A percentile compares a stretch with the other conserved stretches of the same genome.
Conservation (phyloP, 2,888 invertebrate genomes). For the Brachypterus glaber region DNA sequence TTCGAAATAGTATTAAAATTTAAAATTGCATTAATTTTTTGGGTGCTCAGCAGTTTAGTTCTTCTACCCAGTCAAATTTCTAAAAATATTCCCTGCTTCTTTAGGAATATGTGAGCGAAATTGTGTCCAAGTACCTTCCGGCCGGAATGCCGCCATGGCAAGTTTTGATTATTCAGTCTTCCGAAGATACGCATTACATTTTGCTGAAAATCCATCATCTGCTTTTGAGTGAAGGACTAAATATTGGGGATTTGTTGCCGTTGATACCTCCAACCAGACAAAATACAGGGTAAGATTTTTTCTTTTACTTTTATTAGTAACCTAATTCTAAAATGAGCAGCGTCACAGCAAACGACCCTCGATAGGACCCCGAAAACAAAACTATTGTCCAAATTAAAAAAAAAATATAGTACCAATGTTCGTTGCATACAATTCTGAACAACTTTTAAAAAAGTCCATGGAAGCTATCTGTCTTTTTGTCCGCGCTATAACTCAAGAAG, state of each 20-base stretch:
- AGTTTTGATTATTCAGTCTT: conserved; percentile 59
- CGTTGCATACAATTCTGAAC: too few species aligned
- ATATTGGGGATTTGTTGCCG: conserved; percentile 65
- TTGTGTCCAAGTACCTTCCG: conserved; percentile 67
- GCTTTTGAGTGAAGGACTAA: conserved; percentile 61
- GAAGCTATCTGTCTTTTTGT: too few species aligned
- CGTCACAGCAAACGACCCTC: too few species aligned
- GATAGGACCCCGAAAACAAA: too few species aligned
- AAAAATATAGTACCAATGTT: too few species aligned
- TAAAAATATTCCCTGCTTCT: conserved; percentile 9
- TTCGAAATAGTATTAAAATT: too few species aligned
- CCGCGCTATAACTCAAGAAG: too few species aligned
- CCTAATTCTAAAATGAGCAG: conserved; percentile 1
- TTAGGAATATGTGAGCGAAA: conserved; percentile 67
- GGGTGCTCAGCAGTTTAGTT: background rate
- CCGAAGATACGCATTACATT: conserved; percentile 55
- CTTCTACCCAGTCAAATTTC: too few species aligned
- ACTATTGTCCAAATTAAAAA: too few species aligned
- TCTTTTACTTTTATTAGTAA: background rate
- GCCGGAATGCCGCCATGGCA: conserved; percentile 71
- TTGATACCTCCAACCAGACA: conserved; percentile 41
- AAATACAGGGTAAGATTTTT: conserved; percentile 27
- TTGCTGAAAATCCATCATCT: conserved; percentile 68
- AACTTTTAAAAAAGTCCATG: too few species aligned
- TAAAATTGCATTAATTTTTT: too few species aligned